Evolutionary conservation across 2,888 invertebrate genomes (phyloP), one percentile per base, ranked within the genome.

Genomic region (Taphrorychus bicolor): DNA sequence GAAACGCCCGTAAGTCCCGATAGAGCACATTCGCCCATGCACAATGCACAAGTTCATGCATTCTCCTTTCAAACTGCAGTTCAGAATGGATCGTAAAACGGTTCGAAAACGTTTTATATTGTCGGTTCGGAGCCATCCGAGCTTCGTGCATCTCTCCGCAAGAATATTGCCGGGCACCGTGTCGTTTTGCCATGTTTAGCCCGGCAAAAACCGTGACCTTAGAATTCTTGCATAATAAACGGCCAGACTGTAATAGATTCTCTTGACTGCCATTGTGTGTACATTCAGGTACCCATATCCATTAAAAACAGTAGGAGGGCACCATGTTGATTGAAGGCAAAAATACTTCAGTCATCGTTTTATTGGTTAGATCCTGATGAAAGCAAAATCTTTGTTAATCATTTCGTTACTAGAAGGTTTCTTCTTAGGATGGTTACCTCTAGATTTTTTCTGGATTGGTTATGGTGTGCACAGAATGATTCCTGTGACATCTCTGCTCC

Each of bases 91-190:
- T 57, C 63, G 58, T 64, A 64, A 64, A 64, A 64, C 48, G 63
- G 63, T 64, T 64, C 42, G 63, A 64, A 57, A 58, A 52, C 63
- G 52, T 64, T 64, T 64, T 64, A 58, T 64, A 58, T 62, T 64
- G 63, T 64, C 63, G 52, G 22, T 53, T 23, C 40, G 18, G 57
- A 58, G 23, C 52, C 17, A 64, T 52, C 51, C 49, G 21, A 24
- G 17, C 41, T 64, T 42, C 63, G 58, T 58, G 63, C 63, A 64
- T 64, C 63, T 64, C 56, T 52, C 21, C 57, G 56, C 17, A 56
- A 49, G 40, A 51, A 49, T 49, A 57, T 64, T 57, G 18, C 49
- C 57, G n/a, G n/a, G n/a, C n/a, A n/a, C n/a, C n/a, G n/a, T n/a
- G n/a, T 49, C 21, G 57, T 52, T 64, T 57, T 52, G 40, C 22